phyloP scores from a whole-genome alignment of 2,113 vertebrate genomes.

The Nibea coibor region DNA sequence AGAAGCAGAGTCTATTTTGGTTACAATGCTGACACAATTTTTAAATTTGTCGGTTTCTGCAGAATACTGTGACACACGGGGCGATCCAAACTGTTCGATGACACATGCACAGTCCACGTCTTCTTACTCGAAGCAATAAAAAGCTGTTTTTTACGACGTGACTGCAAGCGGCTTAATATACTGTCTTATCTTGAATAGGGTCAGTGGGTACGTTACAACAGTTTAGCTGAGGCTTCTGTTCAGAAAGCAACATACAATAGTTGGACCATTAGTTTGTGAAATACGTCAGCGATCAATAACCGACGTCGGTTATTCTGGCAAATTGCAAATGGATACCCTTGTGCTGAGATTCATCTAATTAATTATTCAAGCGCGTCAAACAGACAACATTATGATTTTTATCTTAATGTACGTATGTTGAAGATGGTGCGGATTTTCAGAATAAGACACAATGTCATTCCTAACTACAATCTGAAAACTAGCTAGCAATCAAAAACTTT shows the following conservation, averaged over 20 bases:
- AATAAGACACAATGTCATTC: background rate
- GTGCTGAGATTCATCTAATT: constrained; percentile 16
- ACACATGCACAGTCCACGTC: background rate
- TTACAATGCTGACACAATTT: background rate
- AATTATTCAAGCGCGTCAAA: constrained; percentile 33
- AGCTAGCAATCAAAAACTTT: background rate
- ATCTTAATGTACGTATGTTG: background rate
- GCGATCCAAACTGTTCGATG: background rate
- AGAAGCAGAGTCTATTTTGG: background rate
- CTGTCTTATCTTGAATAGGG: background rate
- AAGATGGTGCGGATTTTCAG: no score
- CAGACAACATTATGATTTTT: constrained; percentile 4
- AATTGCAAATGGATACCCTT: constrained; percentile 4
- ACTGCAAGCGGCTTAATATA: background rate
- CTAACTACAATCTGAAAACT: background rate
- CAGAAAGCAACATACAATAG: background rate
- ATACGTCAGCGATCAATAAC: background rate
- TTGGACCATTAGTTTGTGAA: background rate
- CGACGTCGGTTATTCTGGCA: background rate
- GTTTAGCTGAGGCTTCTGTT: background rate
- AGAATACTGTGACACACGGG: background rate
- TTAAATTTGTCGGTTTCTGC: background rate
- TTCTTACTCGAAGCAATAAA: background rate
- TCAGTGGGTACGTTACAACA: background rate
- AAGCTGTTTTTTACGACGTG: background rate